phyloP scores from a whole-genome alignment of 2,888 invertebrate species.

The Sesia bembeciformis region DNA sequence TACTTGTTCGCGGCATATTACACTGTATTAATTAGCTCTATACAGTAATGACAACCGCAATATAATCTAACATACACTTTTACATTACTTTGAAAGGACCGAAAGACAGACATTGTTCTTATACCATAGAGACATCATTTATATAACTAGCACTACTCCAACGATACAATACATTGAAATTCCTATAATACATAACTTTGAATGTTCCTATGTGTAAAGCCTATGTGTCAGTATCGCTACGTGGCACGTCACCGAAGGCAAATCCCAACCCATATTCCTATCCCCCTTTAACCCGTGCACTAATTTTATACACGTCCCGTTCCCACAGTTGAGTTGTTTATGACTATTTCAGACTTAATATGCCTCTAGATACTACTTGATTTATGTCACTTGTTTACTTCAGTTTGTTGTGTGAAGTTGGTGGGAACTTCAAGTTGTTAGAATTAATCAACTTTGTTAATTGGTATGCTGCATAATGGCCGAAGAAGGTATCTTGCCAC shows the following conservation, averaged over 20 bases:
- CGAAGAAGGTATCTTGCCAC: too few species aligned
- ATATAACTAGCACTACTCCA: too few species aligned
- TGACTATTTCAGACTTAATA: slow-evolving; percentile 19
- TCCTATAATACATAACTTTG: too few species aligned
- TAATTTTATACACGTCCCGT: slow-evolving; percentile 9
- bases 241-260: not conserved
- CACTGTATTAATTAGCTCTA: too few species aligned
- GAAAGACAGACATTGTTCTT: too few species aligned
- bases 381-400: slow-evolving; percentile 27
- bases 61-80: too few species aligned
- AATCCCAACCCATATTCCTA: not conserved
- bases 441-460: not conserved
- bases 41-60: too few species aligned
- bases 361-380: slow-evolving; percentile 26
- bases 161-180: too few species aligned
- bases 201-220: not conserved
- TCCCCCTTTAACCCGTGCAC: slow-evolving; percentile 5
- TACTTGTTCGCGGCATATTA: too few species aligned
- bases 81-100: too few species aligned
- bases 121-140: too few species aligned
- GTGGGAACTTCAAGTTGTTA: not conserved
- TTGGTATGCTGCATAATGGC: not conserved
- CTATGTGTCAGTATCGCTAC: not conserved
- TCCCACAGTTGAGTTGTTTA: slow-evolving; percentile 17
- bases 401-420: slow-evolving; percentile 1